A percentile compares a stretch with the other conserved stretches of the same genome.
phyloP scores from a whole-genome alignment of 2,113 vertebrate species.

The Oreochromis tanganicae region DNA sequence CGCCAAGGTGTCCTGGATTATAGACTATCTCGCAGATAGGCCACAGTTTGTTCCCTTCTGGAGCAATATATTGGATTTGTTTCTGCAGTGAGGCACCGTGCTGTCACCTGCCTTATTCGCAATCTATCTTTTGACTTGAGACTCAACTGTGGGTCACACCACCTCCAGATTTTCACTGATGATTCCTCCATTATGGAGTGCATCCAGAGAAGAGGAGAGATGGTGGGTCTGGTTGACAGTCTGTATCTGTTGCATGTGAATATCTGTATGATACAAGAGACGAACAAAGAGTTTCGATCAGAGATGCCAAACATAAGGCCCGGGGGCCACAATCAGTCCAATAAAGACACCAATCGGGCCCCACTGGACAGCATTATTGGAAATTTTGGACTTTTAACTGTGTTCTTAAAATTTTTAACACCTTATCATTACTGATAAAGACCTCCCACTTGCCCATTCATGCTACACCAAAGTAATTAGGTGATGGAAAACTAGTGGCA shows the following conservation, averaged over 20 bases:
- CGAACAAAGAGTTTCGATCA: neutral
- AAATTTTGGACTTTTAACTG: neutral
- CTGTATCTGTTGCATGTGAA: neutral
- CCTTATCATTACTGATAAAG: neutral
- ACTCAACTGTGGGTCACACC: conserved; percentile 6
- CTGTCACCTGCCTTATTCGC: conserved; percentile 23
- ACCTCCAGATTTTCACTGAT: conserved; percentile 1
- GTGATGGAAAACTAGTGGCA: neutral
- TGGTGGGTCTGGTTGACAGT: neutral
- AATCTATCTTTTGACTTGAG: conserved; percentile 10
- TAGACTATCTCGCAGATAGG: conserved; percentile 38
- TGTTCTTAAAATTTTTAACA: neutral
- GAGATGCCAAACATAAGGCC: neutral
- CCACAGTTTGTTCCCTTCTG: conserved; percentile 42
- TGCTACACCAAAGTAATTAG: neutral
- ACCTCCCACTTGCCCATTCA: neutral
- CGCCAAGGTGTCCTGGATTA: conserved; percentile 61
- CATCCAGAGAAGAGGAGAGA: neutral
- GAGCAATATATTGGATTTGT: conserved; percentile 48
- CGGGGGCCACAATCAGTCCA: neutral
- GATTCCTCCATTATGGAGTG: neutral
- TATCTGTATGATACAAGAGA: neutral
- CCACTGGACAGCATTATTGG: neutral
- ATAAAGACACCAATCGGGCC: neutral
- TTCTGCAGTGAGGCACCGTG: conserved; percentile 10